These are phyloP conservation scores for Drosophila limbata DNA, from an alignment of 2,888 invertebrate species.

Conservation along the genomic window DNA sequence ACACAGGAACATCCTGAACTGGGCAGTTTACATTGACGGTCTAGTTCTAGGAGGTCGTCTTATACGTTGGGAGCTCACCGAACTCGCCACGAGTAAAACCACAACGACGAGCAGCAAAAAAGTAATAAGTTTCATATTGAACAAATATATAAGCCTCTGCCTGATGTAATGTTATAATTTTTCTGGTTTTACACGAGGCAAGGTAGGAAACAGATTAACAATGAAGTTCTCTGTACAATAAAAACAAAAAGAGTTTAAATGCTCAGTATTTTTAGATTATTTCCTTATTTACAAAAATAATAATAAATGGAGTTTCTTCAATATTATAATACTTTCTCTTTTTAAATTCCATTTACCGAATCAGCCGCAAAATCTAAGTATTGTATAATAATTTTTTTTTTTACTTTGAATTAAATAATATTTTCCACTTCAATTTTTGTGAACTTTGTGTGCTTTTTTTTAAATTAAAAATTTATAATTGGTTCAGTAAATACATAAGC, in stretches of 20 bases:
- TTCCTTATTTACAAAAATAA: background rate
- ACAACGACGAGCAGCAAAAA: background rate
- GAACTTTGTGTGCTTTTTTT: too few species aligned
- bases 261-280: background rate
- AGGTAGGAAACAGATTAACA: background rate
- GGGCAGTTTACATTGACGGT: background rate
- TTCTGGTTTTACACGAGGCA: background rate
- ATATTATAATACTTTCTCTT: too few species aligned
- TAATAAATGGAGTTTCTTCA: too few species aligned
- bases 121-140: background rate
- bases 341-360: too few species aligned
- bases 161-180: background rate
- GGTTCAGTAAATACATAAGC: too few species aligned
- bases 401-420: too few species aligned
- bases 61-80: background rate
- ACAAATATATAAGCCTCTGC: background rate
- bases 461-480: too few species aligned
- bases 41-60: conserved; percentile 1
- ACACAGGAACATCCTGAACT: conserved; percentile 4
- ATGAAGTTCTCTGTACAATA: background rate
- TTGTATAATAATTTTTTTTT: too few species aligned
- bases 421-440: too few species aligned
- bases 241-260: background rate
- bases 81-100: background rate
- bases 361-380: too few species aligned